These are phyloP conservation scores for Melanotaenia parkinsoni DNA, from an alignment of 2,797 vertebrate species.

Conservation along the genomic window DNA sequence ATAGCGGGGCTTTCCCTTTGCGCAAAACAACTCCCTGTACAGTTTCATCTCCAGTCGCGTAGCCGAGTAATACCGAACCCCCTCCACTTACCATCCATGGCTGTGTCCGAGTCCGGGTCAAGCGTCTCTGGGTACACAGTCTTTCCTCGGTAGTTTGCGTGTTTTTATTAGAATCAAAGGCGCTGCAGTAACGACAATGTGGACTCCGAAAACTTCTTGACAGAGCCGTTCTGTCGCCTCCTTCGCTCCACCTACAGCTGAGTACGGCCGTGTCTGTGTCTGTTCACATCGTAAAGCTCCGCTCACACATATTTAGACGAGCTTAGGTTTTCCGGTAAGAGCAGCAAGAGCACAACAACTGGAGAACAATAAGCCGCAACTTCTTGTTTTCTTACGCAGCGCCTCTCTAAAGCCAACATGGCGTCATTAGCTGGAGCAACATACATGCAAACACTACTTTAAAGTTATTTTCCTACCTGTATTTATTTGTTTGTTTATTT, in stretches of 20 bases:
- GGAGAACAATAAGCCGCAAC: neutral
- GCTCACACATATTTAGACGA: rapidly evolving
- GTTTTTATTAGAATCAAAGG: neutral
- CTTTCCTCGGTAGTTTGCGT: neutral
- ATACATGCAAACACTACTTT: neutral
- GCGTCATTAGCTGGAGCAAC: neutral
- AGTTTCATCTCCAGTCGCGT: conserved; percentile 41
- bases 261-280: neutral
- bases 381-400: conserved; percentile 5
- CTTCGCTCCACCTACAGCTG: conserved; percentile 53
- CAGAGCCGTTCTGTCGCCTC: conserved; percentile 43
- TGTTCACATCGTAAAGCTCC: conserved; percentile 24
- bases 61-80: neutral
- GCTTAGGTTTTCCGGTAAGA: conserved; percentile 40
- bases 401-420: neutral
- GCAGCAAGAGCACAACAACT: rapidly evolving
- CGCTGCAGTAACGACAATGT: conserved; percentile 7
- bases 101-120: conserved; percentile 43
- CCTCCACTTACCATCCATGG: conserved; percentile 72
- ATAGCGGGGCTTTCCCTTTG: conserved; percentile 73
- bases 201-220: conserved; percentile 60
- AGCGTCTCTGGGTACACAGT: conserved; percentile 11
- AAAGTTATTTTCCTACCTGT: too few species aligned
- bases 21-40: conserved; percentile 68
- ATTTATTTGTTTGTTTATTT: too few species aligned